Conservation (phyloP, 2,888 invertebrate genomes). For the Dimorphilus gyrociliatus region DNA sequence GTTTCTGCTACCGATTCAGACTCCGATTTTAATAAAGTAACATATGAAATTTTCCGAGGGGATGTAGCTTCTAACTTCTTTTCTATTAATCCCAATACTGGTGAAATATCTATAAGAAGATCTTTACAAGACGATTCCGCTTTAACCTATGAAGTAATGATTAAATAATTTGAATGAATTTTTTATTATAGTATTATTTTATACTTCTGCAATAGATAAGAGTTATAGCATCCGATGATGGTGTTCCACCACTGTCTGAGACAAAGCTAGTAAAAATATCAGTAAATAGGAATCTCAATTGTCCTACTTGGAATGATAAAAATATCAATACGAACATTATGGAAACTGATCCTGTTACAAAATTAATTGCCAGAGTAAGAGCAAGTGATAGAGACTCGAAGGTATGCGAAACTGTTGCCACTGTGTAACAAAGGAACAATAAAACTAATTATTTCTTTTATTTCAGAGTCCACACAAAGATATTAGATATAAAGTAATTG, state of each 20-base stretch:
- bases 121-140: no score
- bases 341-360: constrained; percentile 11
- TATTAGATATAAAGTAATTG: constrained; percentile 9
- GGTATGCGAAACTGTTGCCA: constrained; percentile 7
- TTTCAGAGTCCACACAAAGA: constrained; percentile 17
- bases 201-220: constrained; percentile 7
- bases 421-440: no score
- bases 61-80: constrained; percentile 22
- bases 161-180: background rate
- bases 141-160: background rate
- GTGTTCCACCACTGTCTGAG: constrained; percentile 8
- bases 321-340: constrained; percentile 8
- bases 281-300: constrained; percentile 17
- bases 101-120: constrained; percentile 9
- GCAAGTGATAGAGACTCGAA: constrained; percentile 9
- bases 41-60: constrained; percentile 21
- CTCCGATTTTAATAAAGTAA: constrained; percentile 15
- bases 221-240: constrained; percentile 11
- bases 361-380: constrained; percentile 7
- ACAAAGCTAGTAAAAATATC: constrained; percentile 9
- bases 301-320: constrained; percentile 13
- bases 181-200: background rate
- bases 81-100: constrained; percentile 11
- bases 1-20: constrained; percentile 17
- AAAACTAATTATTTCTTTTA: no score